Base-by-base conservation (phyloP, 2,797 vertebrate species). In the Fistularia tabacaria region DNA sequence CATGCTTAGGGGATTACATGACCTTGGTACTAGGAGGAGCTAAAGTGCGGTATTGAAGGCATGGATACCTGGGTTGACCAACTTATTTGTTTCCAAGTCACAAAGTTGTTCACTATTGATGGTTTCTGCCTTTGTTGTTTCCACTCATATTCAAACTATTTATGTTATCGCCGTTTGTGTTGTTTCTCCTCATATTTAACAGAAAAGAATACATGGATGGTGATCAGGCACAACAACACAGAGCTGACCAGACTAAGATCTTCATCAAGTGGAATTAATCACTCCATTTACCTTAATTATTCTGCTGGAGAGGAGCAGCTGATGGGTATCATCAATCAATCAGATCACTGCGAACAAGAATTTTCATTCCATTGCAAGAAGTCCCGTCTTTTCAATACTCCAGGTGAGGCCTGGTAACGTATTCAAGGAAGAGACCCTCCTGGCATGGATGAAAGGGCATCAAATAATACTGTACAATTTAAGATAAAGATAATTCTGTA, bases 291-390 rank as follows among this genome's bases (percentile, higher is more conserved):
- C 82, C 94, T 98, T 69, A 86, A 93, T 85, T 99, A 99, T 12
- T 63, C 78, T 11, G 90, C 93, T 49, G 92, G 88, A 69, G 76
- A 86, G 62, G 90, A 93, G 58, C 95, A 98, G 82, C 80, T 98
- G 5, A 85, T 86, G 15, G 89, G 92, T 0, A 12, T 96, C 80
- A 91, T 96, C 10, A 87, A 78, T 61, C 87, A 89, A 2, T 94
- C 93, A 0, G 93, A 96, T 62, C 85, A 94, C 80, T 99, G 97
- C 0, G 93, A 99, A 58, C 97, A 99, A 82, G 93, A 98, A 64
- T 85, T 94, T 48, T 82, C 88, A 44, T 97, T 95, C 80, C 87
- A 89, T 74, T 99, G 97, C 85, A 94, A 78, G 81, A 94, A 81
- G 76, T 96, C 96, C 46, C 94, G 93, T 43, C 90, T 98, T 37